These are phyloP conservation scores for Scaptomyza pallida DNA, from an alignment of 1,140 invertebrate species.

Conservation along the genomic window DNA sequence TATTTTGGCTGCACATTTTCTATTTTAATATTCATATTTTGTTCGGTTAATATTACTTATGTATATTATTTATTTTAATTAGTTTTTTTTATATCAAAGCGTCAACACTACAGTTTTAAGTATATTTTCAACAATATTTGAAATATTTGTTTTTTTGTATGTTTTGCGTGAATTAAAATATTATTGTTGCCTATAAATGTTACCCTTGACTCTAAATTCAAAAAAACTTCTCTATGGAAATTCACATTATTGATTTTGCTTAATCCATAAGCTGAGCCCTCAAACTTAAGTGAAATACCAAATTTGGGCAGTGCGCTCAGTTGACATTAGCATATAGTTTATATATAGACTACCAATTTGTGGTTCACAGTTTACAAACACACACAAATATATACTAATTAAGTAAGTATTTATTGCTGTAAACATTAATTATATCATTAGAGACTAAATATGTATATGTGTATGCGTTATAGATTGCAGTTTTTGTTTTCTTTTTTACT, in stretches of 20 bases:
- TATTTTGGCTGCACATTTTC: conserved; percentile 38
- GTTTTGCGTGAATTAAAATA: conserved; percentile 27
- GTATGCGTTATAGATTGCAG: conserved; percentile 39
- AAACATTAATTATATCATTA: conserved; percentile 46
- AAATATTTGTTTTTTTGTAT: conserved; percentile 16
- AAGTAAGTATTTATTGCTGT: conserved; percentile 52
- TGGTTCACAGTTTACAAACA: conserved; percentile 32
- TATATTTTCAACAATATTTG: conserved; percentile 36
- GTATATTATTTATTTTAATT: conserved; percentile 19
- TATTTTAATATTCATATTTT: conserved; percentile 15
- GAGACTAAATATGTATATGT: conserved; percentile 7
- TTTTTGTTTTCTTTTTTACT: too few relatives aligned
- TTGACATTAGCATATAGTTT: conserved; percentile 18
- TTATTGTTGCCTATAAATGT: conserved; percentile 56
- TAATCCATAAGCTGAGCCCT: conserved; percentile 36
- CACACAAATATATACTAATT: too few relatives aligned
- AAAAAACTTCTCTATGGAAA: conserved; percentile 48
- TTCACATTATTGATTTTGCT: conserved; percentile 33
- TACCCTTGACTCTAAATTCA: conserved; percentile 63
- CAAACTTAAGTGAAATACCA: conserved; percentile 40
- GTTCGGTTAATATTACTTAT: conserved; percentile 27
- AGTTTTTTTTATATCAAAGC: conserved; percentile 62
- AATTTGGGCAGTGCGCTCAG: conserved; percentile 64
- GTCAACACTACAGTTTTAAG: conserved; percentile 41
- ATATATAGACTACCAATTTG: conserved; percentile 16